A percentile compares a stretch with the other conserved stretches of the same genome.
These are phyloP conservation scores for Patiria miniata DNA, from an alignment of 35 echinoderm and acorn worm genomes.

Conservation along the genomic window DNA sequence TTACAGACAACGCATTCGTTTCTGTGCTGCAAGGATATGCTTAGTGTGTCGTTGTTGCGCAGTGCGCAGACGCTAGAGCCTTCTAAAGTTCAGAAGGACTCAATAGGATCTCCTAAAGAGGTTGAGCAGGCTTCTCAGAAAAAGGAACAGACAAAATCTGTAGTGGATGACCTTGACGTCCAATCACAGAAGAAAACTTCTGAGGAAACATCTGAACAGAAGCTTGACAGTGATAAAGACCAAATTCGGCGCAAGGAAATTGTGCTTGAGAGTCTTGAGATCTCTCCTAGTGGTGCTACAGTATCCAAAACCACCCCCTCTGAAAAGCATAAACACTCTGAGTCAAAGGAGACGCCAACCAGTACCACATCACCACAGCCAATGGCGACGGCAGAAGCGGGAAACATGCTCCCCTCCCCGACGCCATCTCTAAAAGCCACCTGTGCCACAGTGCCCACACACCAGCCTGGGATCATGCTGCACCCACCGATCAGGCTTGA, in stretches of 20 bases:
- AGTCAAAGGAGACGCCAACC: background rate
- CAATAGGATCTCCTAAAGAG: background rate
- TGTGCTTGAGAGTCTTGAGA: too few species aligned
- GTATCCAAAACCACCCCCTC: background rate
- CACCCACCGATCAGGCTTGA: background rate
- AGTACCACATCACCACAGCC: background rate
- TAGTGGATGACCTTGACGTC: too few species aligned
- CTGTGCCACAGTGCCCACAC: background rate
- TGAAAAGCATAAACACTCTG: background rate
- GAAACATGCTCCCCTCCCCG: background rate
- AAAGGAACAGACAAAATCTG: too few species aligned
- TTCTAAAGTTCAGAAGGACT: background rate
- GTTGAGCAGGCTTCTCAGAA: too few species aligned
- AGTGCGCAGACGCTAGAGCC: background rate
- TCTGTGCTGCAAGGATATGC: constrained; percentile 15
- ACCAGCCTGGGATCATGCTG: background rate
- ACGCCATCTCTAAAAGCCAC: background rate
- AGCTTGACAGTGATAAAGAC: too few species aligned
- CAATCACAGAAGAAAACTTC: too few species aligned
- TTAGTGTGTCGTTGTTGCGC: background rate
- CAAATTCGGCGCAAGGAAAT: too few species aligned
- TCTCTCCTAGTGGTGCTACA: background rate
- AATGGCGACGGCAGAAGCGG: background rate
- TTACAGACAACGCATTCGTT: background rate
- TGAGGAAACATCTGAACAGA: too few species aligned